Percentiles rank a stretch among this genome's conserved stretches.
phyloP scores from a whole-genome alignment of 2,888 invertebrate genomes.

The Sphaeridia pumilis region DNA sequence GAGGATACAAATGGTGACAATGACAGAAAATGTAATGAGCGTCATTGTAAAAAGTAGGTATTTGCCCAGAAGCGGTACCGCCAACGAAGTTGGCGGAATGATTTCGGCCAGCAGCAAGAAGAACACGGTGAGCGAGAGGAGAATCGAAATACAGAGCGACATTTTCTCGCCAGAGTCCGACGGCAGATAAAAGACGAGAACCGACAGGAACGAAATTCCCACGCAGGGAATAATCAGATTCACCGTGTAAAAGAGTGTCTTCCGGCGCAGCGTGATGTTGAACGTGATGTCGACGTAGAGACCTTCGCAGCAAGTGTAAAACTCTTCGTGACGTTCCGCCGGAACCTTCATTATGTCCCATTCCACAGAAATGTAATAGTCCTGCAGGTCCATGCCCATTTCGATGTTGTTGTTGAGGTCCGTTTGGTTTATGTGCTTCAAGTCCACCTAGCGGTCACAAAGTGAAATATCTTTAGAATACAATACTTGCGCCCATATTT shows the following conservation, averaged over 20 bases:
- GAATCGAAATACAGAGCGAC: constrained; percentile 86
- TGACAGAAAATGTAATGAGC: constrained; percentile 81
- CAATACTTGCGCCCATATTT: too few relatives aligned
- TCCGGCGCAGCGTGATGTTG: constrained; percentile 84
- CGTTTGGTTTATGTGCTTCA: constrained; percentile 74
- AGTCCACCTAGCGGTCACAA: too few relatives aligned
- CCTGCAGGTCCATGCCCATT: constrained; percentile 81
- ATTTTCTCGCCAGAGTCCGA: constrained; percentile 69
- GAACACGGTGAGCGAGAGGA: constrained; percentile 86
- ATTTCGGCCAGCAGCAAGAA: constrained; percentile 86
- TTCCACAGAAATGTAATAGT: constrained; percentile 93
- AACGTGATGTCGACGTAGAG: constrained; percentile 97
- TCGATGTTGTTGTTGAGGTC: constrained; percentile 78
- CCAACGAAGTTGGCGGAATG: constrained; percentile 85
- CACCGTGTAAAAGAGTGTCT: constrained; percentile 94
- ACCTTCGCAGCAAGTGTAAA: constrained; percentile 73
- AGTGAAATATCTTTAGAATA: too few relatives aligned
- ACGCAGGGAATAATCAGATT: constrained; percentile 96
- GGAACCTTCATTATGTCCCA: constrained; percentile 96
- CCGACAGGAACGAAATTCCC: constrained; percentile 90
- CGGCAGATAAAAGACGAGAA: constrained; percentile 93
- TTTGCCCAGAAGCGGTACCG: constrained; percentile 81
- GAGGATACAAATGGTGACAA: constrained; percentile 84
- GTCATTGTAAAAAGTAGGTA: constrained; percentile 91
- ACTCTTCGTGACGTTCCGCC: constrained; percentile 77